phyloP scores from a whole-genome alignment of 1,140 invertebrate species.

The Oscheius sp. region DNA sequence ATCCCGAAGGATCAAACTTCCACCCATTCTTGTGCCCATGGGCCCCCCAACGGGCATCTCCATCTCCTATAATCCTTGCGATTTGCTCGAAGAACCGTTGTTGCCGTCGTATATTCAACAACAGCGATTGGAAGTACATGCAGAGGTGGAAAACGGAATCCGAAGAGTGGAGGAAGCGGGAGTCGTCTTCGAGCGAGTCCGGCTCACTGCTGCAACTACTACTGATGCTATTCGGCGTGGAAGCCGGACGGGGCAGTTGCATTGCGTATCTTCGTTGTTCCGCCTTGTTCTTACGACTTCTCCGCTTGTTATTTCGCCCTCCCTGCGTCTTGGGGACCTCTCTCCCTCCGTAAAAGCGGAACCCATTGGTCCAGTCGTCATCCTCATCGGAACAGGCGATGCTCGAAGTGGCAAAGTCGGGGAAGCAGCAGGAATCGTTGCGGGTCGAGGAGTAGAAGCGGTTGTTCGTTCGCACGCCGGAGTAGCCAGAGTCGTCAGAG shows the following conservation, averaged over 20 bases:
- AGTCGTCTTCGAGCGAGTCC: not conserved
- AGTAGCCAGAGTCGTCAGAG: not conserved
- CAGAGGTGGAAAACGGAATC: not conserved
- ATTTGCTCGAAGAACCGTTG: not conserved
- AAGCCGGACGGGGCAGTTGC: not conserved
- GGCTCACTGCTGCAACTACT: not conserved
- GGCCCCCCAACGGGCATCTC: not conserved
- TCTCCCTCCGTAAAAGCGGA: not conserved
- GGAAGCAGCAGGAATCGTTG: too few species aligned
- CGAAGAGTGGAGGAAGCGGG: not conserved
- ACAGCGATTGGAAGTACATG: not conserved
- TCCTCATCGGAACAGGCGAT: not conserved
- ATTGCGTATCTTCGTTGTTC: not conserved
- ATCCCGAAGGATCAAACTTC: slow-evolving; percentile 1
- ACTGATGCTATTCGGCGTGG: not conserved
- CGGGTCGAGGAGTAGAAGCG: not conserved
- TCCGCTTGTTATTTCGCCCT: not conserved
- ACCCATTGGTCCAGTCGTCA: not conserved
- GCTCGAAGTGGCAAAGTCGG: not conserved
- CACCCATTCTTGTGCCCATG: not conserved
- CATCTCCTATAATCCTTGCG: not conserved
- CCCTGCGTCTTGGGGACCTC: not conserved
- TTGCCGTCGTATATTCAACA: not conserved
- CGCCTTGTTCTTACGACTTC: not conserved
- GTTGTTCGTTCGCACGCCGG: not conserved